Percentiles rank a stretch among this genome's conserved stretches.
Evolutionary conservation across 2,888 invertebrate genomes (phyloP).

Genomic region (Trichacis sp.): DNA sequence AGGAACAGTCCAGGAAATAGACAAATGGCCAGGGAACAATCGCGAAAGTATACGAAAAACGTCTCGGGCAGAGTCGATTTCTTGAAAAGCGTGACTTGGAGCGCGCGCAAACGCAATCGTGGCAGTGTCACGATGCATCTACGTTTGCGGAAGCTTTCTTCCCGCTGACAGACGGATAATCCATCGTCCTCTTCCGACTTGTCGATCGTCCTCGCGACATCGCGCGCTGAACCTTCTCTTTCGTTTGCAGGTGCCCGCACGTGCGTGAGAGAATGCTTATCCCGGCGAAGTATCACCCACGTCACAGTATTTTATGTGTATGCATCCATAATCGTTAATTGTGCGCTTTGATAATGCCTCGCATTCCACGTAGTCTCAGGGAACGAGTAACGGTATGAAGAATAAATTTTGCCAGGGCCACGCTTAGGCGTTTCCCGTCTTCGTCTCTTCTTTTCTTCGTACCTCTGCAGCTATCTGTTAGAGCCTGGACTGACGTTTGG

Average conservation of each 20-base stretch:
- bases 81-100: too few species aligned
- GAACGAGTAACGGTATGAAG: conserved; percentile 32
- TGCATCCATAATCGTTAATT: conserved; percentile 43
- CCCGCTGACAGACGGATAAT: conserved; percentile 7
- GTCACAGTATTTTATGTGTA: conserved; percentile 40
- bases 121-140: conserved; percentile 3
- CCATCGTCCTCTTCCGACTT: conserved; percentile 7
- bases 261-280: conserved; percentile 35
- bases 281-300: conserved; percentile 39
- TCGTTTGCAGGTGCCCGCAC: conserved; percentile 25
- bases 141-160: conserved; percentile 7
- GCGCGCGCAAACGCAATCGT: not conserved
- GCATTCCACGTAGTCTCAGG: conserved; percentile 24
- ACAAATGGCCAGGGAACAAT: not conserved
- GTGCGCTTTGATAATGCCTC: conserved; percentile 43
- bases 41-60: not conserved
- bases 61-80: not conserved
- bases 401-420: conserved; percentile 31
- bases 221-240: conserved; percentile 18
- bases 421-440: conserved; percentile 16
- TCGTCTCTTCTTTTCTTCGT: not conserved
- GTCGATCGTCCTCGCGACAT: conserved; percentile 1
- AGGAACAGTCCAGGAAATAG: not conserved
- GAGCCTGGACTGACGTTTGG: not conserved
- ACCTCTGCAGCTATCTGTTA: not conserved